These are phyloP conservation scores for Glossosoma conforme DNA, from an alignment of 1,140 invertebrate species.

Conservation along the genomic window DNA sequence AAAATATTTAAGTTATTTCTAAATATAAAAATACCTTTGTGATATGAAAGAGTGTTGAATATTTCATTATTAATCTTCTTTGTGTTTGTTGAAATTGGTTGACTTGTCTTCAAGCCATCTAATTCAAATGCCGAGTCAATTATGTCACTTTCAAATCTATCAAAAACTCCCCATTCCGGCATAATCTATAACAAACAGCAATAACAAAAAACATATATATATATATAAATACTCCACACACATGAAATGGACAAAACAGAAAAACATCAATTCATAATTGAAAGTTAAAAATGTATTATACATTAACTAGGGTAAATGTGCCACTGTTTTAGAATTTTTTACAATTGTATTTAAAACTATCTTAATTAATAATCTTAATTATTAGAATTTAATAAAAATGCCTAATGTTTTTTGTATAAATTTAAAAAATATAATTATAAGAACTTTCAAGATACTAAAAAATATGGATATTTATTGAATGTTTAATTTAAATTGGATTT, in stretches of 20 bases:
- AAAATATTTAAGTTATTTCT: neutral
- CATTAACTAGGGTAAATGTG: no score
- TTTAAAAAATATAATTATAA: no score
- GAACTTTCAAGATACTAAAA: no score
- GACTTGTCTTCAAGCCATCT: slow-evolving; percentile 65
- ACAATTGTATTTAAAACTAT: neutral
- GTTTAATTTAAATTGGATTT: no score
- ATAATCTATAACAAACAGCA: slow-evolving; percentile 37
- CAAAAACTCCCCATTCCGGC: slow-evolving; percentile 61
- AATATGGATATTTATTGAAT: no score
- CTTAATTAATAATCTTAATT: no score
- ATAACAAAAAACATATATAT: slow-evolving; percentile 5
- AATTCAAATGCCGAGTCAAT: slow-evolving; percentile 56
- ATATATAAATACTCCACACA: neutral
- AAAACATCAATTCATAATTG: no score
- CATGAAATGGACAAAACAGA: neutral
- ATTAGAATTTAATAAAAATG: no score
- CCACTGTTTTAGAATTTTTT: neutral
- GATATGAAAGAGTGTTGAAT: slow-evolving; percentile 74
- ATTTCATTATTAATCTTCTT: slow-evolving; percentile 62
- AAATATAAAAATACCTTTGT: slow-evolving; percentile 59
- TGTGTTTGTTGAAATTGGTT: slow-evolving; percentile 59
- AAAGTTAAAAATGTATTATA: no score
- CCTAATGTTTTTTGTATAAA: no score
- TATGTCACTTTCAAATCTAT: slow-evolving; percentile 67